A percentile compares a stretch with the other conserved stretches of the same genome.
These are phyloP conservation scores for Diorhabda sublineata DNA, from an alignment of 1,140 invertebrate species.

Conservation along the genomic window DNA sequence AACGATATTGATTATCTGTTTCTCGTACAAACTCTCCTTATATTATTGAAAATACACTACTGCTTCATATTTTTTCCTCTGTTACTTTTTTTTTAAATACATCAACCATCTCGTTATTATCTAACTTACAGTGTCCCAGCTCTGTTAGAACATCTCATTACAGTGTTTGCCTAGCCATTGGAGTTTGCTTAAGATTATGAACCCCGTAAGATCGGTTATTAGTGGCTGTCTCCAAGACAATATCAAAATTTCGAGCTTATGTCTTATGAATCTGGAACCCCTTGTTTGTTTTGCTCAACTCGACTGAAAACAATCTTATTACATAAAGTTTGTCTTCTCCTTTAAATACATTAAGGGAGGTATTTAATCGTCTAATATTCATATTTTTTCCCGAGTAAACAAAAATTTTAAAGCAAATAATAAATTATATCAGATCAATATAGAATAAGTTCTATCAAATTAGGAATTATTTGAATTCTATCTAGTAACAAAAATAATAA, in stretches of 20 bases:
- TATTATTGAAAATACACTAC: too few species aligned
- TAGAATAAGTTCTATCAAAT: too few species aligned
- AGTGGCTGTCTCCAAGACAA: constrained; percentile 24
- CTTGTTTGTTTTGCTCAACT: constrained; percentile 23
- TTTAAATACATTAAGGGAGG: constrained; percentile 15
- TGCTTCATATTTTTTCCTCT: too few species aligned
- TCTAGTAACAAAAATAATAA: too few species aligned
- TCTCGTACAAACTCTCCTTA: too few species aligned
- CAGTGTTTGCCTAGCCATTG: constrained; percentile 20
- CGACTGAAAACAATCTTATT: constrained; percentile 26
- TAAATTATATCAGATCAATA: too few species aligned
- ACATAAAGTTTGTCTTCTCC: constrained; percentile 12
- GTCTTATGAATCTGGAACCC: constrained; percentile 14
- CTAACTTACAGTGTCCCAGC: too few species aligned
- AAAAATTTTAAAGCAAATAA: too few species aligned
- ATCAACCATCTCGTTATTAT: too few species aligned
- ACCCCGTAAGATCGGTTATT: constrained; percentile 14
- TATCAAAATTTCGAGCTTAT: constrained; percentile 19
- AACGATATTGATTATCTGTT: too few species aligned
- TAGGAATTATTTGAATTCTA: too few species aligned
- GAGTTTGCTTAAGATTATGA: constrained; percentile 23
- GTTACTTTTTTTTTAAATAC: too few species aligned
- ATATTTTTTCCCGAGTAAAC: background rate
- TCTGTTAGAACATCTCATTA: constrained; percentile 14
- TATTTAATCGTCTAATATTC: background rate